phyloP scores from a whole-genome alignment of 2,797 vertebrate genomes.

The Semaprochilodus insignis region DNA sequence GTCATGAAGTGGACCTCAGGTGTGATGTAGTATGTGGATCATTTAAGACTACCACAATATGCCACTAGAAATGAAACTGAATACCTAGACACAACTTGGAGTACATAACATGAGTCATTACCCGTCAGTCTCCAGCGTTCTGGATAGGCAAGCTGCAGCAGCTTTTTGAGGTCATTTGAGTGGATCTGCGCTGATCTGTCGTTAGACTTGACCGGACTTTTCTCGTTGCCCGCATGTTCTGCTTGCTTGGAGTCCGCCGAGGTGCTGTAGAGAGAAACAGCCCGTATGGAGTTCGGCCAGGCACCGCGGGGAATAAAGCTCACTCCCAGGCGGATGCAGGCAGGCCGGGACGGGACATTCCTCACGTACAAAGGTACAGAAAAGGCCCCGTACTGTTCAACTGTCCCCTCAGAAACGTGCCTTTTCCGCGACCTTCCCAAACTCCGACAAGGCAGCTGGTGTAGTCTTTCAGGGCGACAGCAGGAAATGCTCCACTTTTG shows the following conservation, averaged over 20 bases:
- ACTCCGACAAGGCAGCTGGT: conserved; percentile 57
- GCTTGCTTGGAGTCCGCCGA: conserved; percentile 62
- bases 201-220: conserved; percentile 16
- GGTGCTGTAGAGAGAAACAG: conserved; percentile 72
- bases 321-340: conserved; percentile 22
- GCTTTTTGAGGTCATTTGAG: conserved; percentile 78
- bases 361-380: conserved; percentile 27
- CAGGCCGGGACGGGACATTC: conserved; percentile 26
- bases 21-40: no score
- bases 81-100: not conserved
- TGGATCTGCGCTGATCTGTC: conserved; percentile 59
- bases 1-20: not conserved
- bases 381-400: not conserved
- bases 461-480: conserved; percentile 37
- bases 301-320: conserved; percentile 24
- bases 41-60: not conserved
- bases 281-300: conserved; percentile 50
- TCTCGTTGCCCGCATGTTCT: conserved; percentile 47
- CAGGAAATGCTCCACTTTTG: conserved; percentile 59
- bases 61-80: not conserved
- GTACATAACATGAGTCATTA: conserved; percentile 59
- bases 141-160: conserved; percentile 82
- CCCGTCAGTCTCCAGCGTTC: conserved; percentile 89
- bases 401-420: not conserved
- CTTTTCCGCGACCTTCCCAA: conserved; percentile 54